A percentile compares a stretch with the other conserved stretches of the same genome.
These are phyloP conservation scores for Drosophila littoralis DNA, from an alignment of 1,140 invertebrate genomes.

Conservation along the genomic window DNA sequence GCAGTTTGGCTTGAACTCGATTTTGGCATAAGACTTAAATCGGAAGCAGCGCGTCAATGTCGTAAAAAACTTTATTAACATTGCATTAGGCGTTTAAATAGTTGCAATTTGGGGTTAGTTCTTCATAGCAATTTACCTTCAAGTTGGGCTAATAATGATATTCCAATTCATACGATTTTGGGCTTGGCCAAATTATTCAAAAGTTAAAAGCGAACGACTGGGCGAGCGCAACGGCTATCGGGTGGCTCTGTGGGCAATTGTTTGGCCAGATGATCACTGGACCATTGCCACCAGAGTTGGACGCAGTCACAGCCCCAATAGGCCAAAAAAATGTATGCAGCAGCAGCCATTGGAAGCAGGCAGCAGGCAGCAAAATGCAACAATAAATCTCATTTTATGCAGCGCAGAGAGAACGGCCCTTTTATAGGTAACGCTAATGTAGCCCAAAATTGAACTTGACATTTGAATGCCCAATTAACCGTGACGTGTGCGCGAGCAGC, in stretches of 20 bases:
- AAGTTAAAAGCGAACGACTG: conserved; percentile 54
- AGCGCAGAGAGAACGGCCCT: conserved; percentile 68
- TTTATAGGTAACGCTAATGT: conserved; percentile 84
- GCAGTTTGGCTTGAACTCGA: conserved; percentile 55
- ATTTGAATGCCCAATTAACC: conserved; percentile 84
- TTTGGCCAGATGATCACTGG: conserved; percentile 58
- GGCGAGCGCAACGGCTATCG: conserved; percentile 6
- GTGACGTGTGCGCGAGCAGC: conserved; percentile 63
- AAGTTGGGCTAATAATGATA: conserved; percentile 57
- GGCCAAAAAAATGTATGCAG: conserved; percentile 48
- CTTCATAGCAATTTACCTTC: neutral
- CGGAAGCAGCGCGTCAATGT: conserved; percentile 63
- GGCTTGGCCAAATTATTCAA: conserved; percentile 67
- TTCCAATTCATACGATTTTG: conserved; percentile 59
- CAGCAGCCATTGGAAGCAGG: conserved; percentile 25
- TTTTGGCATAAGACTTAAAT: conserved; percentile 26
- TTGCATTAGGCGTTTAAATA: conserved; percentile 18
- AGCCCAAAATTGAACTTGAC: conserved; percentile 84
- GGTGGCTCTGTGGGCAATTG: conserved; percentile 55
- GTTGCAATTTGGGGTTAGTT: conserved; percentile 1
- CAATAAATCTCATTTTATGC: conserved; percentile 84
- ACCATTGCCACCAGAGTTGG: conserved; percentile 68
- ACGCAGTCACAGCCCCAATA: conserved; percentile 8
- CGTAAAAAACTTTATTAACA: conserved; percentile 30
- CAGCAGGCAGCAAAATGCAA: conserved; percentile 67